Conservation (phyloP, 2,113 vertebrate species). For the Sakesphorus luctuosus region DNA sequence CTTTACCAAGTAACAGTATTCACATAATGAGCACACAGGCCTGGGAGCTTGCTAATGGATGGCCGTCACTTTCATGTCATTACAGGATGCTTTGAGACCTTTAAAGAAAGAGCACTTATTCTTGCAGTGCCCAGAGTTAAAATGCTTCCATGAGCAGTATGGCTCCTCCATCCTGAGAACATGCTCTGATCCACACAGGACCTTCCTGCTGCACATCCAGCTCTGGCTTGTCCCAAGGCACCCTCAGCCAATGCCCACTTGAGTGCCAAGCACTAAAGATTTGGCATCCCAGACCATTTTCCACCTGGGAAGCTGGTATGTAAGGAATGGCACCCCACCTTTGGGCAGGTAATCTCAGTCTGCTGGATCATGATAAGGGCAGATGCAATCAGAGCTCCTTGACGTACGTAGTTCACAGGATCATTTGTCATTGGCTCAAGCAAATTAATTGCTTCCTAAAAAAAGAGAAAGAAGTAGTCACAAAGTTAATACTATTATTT, state of each 20-base stretch:
- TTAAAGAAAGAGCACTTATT: not conserved
- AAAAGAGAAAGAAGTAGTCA: not conserved
- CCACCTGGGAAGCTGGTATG: not conserved
- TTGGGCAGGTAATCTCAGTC: conserved; percentile 95
- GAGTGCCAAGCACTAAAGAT: not conserved
- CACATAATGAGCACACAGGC: not conserved
- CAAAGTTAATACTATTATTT: not conserved
- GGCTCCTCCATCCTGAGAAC: not conserved
- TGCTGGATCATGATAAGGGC: conserved; percentile 99
- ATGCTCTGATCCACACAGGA: not conserved
- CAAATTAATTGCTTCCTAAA: conserved; percentile 97
- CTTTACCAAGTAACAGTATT: not conserved
- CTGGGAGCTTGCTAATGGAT: not conserved
- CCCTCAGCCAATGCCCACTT: fast-evolving
- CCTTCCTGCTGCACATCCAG: not conserved
- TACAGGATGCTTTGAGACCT: not conserved
- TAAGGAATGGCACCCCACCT: conserved; percentile 74
- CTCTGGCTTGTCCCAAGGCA: not conserved
- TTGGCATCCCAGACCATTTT: not conserved
- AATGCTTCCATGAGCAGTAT: not conserved
- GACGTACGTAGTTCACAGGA: conserved; percentile 97
- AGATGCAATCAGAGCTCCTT: conserved; percentile 95
- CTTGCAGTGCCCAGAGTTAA: not conserved
- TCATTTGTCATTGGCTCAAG: conserved; percentile 99
- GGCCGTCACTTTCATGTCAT: not conserved